Evolutionary conservation across 2,888 invertebrate species (phyloP), one percentile per base, ranked within the genome.

Genomic region (Diploptera punctata): DNA sequence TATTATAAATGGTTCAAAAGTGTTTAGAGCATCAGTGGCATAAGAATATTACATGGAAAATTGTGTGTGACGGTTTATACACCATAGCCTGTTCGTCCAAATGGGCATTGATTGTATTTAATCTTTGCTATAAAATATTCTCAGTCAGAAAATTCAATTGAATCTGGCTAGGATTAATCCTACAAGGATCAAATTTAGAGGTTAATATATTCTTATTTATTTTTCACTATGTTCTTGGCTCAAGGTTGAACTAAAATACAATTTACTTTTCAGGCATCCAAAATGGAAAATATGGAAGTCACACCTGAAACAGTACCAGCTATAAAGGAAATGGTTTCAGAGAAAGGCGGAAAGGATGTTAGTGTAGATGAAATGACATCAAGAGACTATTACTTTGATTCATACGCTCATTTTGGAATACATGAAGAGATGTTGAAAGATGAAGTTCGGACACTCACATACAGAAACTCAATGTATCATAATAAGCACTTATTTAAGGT

Each of bases 351-450:
- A 18, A 75, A 77, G 61, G 77, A 78, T 43, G 88, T 93, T 4
- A 86, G 91, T 1, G 91, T 94, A 0, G 96, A 96, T 77, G 98
- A 99, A 79, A 99, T 99, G 99, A 99, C 99, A 1, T 99, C 99
- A 5, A 90, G 98, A 78, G 99, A 99, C 83, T 99, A 99, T 83
- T 99, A 99, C 83, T 99, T 99, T 83, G 99, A 99, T 84, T 99
- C 99, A 0, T 99, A 99, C 82, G 99, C 99, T 67, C 99, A 99
- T 86, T 99, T 99, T 84, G 99, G 99, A 60, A 99, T 99, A 79
- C 99, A 99, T 82, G 99, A 99, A 86, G 99, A 99, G 85, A 99
- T 99, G 99, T 86, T 99, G 75, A 99, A 99, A 84, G 99, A 99
- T 83, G 99, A 99, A 88, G 98, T 99, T 31, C 90, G 99, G 70